Evolutionary conservation across 2,888 invertebrate species (phyloP).

Genomic region (Tetragnatha montana): DNA sequence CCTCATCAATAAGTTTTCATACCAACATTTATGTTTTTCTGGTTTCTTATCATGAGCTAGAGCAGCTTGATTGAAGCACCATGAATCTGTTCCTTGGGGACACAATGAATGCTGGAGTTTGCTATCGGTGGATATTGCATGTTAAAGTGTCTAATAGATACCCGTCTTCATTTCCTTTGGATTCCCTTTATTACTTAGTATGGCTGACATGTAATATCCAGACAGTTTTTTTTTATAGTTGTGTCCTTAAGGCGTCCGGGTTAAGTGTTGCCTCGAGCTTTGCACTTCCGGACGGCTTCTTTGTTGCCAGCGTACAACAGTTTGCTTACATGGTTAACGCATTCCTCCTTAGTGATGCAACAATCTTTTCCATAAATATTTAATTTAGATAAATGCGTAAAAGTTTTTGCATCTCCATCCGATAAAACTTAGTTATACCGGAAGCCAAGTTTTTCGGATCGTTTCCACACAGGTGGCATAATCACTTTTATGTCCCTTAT

Average conservation of each 20-base stretch:
- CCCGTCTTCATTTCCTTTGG: constrained; percentile 12
- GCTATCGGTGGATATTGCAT: constrained; percentile 1
- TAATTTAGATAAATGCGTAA: not conserved
- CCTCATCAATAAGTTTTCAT: constrained; percentile 1
- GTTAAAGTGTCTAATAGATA: constrained; percentile 4
- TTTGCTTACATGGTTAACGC: constrained; percentile 17
- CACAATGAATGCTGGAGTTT: constrained; percentile 19
- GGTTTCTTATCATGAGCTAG: not conserved
- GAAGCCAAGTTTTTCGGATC: not conserved
- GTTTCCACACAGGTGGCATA: not conserved
- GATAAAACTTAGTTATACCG: not conserved
- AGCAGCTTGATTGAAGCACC: constrained; percentile 14
- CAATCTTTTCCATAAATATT: not conserved
- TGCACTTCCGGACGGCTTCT: not conserved
- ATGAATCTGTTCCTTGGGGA: not conserved
- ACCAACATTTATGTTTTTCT: not conserved
- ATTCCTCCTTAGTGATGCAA: constrained; percentile 5
- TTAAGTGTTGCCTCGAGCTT: not conserved
- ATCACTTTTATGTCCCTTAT: not conserved
- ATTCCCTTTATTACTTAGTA: constrained; percentile 16
- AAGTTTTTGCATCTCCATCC: not conserved
- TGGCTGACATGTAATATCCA: not conserved
- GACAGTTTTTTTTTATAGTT: constrained; percentile 34
- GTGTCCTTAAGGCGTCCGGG: not conserved
- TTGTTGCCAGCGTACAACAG: not conserved